These are phyloP conservation scores for Ptychobarbus kaznakovi DNA, from an alignment of 2,797 vertebrate genomes.

Conservation along the genomic window DNA sequence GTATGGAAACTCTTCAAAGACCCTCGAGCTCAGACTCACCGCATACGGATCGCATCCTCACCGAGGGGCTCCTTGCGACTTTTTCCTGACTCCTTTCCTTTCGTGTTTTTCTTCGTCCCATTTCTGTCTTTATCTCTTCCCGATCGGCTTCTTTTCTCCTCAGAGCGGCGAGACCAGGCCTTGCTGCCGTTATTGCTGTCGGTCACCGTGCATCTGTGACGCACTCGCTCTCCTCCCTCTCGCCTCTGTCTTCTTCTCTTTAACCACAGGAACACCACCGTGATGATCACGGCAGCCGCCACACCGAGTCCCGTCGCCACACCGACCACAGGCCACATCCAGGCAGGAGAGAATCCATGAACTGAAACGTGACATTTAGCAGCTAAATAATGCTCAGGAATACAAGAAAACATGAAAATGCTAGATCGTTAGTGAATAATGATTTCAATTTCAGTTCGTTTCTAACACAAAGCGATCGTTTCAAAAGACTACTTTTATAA, in stretches of 20 bases:
- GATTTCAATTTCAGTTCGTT: no score
- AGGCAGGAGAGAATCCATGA: slow-evolving; percentile 62
- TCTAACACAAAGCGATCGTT: no score
- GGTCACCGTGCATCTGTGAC: slow-evolving; percentile 65
- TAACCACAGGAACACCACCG: slow-evolving; percentile 76
- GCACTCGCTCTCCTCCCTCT: slow-evolving; percentile 56
- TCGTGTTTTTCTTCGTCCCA: slow-evolving; percentile 75
- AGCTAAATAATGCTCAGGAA: background rate
- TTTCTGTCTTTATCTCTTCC: slow-evolving; percentile 72
- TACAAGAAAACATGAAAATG: background rate
- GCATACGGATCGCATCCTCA: slow-evolving; percentile 86
- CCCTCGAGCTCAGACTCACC: slow-evolving; percentile 73
- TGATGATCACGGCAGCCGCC: slow-evolving; percentile 71
- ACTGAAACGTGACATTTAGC: background rate
- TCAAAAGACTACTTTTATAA: no score
- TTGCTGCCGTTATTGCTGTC: slow-evolving; percentile 64
- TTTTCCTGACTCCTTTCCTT: slow-evolving; percentile 78
- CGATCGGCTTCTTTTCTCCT: slow-evolving; percentile 70
- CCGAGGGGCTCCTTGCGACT: slow-evolving; percentile 86
- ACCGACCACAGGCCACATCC: slow-evolving; percentile 79
- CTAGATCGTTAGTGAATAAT: no score
- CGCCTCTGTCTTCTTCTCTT: slow-evolving; percentile 70
- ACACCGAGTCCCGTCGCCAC: slow-evolving; percentile 72
- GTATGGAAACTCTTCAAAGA: slow-evolving; percentile 54
- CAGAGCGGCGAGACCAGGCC: slow-evolving; percentile 58